Base-by-base conservation (phyloP, 2,797 vertebrate genomes). In the Chaunax sp. region DNA sequence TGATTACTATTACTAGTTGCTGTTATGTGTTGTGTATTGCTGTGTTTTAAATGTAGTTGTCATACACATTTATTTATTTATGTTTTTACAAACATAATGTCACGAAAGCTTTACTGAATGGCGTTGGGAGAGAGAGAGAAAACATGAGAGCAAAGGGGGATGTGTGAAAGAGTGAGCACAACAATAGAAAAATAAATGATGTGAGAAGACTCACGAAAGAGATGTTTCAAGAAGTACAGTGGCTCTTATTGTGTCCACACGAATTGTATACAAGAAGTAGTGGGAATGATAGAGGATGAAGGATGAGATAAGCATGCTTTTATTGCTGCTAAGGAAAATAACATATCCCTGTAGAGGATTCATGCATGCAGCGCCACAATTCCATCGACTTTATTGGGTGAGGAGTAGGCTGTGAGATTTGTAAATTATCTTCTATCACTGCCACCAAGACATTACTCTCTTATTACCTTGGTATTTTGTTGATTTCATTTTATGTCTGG, bases 321-420 rank as follows among this genome's bases (percentile, higher is more conserved):
- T 80, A 83, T 74, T 85, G 81, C 81, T 72, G 57, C 82, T 69
- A 28, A 81, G 51, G 74, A 78, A 86, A 89, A 83, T 78, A 84
- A 69, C 66, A 69, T 84, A 81, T 81, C 85, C 78, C 75, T 73
- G 70, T 28, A 43, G 77, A 82, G 72, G 70, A 82, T 81, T 84
- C 78, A 72, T 80, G 67, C 69, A 77, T 72, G 80, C 69, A 68
- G 66, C 64, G 12, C 65, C 73, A 44, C 69, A 72, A 65, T 65
- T 70, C 69, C n/a, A 18, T 81, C 64, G 62, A 49, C 47, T 75
- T 76, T 82, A 83, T 83, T 76, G 77, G 80, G 77, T 72, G 52
- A 60, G 41, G 69, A 78, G 64, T 44, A 69, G 74, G 76, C 61
- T 41, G 52, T 41, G 76, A 72, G 49, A 73, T 59, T 82, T 67